Conservation (phyloP, 2,888 invertebrate genomes). For the Athalia rosae region DNA sequence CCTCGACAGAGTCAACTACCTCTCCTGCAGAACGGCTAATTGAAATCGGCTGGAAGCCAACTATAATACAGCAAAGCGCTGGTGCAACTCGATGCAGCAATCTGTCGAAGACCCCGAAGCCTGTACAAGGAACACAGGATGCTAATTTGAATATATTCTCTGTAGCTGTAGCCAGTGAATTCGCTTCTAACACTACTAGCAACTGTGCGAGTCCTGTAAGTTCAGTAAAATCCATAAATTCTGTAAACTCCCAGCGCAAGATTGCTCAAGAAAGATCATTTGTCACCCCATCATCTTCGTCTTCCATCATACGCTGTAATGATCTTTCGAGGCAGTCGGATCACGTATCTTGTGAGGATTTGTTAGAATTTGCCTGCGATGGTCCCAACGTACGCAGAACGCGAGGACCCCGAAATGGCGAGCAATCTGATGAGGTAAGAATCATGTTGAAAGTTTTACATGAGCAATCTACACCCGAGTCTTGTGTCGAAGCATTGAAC, state of each 20-base stretch:
- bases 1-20: background rate
- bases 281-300: constrained; percentile 13
- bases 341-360: constrained; percentile 93
- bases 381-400: constrained; percentile 82
- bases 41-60: constrained; percentile 20
- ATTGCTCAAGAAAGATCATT: constrained; percentile 46
- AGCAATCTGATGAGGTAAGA: constrained; percentile 90
- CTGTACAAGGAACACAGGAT: background rate
- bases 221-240: background rate
- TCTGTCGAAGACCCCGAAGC: background rate
- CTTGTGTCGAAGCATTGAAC: constrained; percentile 87
- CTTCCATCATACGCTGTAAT: constrained; percentile 47
- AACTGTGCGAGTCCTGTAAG: constrained; percentile 7
- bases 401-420: constrained; percentile 84
- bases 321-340: constrained; percentile 76
- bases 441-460: constrained; percentile 91
- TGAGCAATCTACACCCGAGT: constrained; percentile 77
- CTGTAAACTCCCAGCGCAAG: constrained; percentile 33
- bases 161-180: constrained; percentile 37
- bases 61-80: background rate
- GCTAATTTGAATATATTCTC: constrained; percentile 23
- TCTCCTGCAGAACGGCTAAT: constrained; percentile 4
- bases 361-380: constrained; percentile 90
- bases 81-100: background rate
- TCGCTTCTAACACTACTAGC: constrained; percentile 42